These are phyloP conservation scores for Chunga burmeisteri DNA, from an alignment of 2,113 vertebrate species.

Conservation along the genomic window DNA sequence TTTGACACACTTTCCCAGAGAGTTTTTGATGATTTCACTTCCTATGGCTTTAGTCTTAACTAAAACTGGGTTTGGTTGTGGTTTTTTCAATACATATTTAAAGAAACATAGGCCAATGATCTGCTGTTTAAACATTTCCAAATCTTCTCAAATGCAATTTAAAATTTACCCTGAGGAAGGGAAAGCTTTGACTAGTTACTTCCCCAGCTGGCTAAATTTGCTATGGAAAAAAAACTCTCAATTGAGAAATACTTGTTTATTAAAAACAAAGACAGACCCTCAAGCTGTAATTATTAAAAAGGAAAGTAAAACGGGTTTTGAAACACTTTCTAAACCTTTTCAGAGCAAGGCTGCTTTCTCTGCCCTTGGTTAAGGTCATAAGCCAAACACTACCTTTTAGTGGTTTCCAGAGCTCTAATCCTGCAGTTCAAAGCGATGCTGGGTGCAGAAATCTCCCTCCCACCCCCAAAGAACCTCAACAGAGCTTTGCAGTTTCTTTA, in stretches of 20 bases:
- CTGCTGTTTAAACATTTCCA: slow-evolving; percentile 10
- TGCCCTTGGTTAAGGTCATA: background rate
- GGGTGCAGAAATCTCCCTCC: background rate
- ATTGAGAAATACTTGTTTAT: slow-evolving; percentile 41
- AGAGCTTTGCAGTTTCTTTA: background rate
- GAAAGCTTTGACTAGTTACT: slow-evolving; percentile 11
- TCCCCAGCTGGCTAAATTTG: background rate
- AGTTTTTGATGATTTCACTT: slow-evolving; percentile 36
- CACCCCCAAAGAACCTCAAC: background rate
- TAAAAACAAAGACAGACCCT: background rate
- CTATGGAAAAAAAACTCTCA: background rate
- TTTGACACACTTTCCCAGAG: background rate
- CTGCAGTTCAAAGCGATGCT: background rate
- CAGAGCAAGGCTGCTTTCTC: background rate
- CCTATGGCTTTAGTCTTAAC: background rate
- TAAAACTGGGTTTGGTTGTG: background rate
- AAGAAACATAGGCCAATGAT: background rate
- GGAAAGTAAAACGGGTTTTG: background rate
- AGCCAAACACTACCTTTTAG: background rate
- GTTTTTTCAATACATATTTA: background rate
- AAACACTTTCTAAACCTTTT: background rate
- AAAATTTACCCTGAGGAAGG: slow-evolving; percentile 4
- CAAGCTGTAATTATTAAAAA: slow-evolving; percentile 6
- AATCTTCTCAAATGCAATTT: slow-evolving; percentile 23
- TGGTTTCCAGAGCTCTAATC: background rate